These are phyloP conservation scores for Tryphoninae sp. DNA, from an alignment of 2,888 invertebrate species.

Conservation along the genomic window DNA sequence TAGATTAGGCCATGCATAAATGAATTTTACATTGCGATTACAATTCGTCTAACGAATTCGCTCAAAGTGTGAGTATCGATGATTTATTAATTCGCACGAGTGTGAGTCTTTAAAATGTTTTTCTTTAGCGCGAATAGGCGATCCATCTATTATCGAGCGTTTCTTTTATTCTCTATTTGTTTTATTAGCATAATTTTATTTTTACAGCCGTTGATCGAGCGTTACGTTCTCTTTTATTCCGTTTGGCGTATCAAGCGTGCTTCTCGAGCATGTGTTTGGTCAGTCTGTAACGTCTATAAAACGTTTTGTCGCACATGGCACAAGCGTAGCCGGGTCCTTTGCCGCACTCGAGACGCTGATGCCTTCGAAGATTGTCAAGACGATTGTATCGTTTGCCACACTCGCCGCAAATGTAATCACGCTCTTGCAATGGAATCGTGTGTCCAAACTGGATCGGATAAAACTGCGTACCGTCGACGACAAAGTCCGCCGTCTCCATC, in stretches of 20 bases:
- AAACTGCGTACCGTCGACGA: constrained; percentile 13
- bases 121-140: background rate
- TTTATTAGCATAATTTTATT: background rate
- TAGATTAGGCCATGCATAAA: too few relatives aligned
- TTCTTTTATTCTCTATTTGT: background rate
- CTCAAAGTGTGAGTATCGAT: background rate
- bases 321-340: constrained; percentile 78
- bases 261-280: constrained; percentile 80
- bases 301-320: constrained; percentile 75
- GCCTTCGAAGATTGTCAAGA: constrained; percentile 79
- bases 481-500: constrained; percentile 27
- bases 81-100: background rate
- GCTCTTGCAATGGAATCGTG: constrained; percentile 65
- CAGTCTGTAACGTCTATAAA: constrained; percentile 82
- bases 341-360: constrained; percentile 80
- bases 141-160: background rate
- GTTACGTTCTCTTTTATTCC: background rate
- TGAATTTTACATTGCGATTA: constrained; percentile 2
- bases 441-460: constrained; percentile 51
- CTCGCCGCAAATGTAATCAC: constrained; percentile 78
- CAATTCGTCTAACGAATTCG: background rate
- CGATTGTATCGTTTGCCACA: constrained; percentile 81
- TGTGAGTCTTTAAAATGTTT: background rate
- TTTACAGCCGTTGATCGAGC: background rate
- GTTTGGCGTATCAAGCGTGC: constrained; percentile 69